These are phyloP conservation scores for Morone saxatilis DNA, from an alignment of 2,113 vertebrate genomes.

Conservation along the genomic window DNA sequence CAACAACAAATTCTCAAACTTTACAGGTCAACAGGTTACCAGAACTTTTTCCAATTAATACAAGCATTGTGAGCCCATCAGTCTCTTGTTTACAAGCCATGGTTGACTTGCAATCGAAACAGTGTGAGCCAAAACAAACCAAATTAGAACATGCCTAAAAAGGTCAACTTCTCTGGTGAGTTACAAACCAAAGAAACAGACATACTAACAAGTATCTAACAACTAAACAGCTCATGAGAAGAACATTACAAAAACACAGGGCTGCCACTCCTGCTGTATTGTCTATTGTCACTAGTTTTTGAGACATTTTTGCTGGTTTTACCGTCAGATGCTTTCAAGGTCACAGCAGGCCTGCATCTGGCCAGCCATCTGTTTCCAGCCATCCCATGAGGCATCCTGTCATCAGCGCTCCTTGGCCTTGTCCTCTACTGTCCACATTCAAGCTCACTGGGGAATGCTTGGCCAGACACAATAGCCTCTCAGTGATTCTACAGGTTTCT, in stretches of 20 bases:
- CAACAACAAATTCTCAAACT: neutral
- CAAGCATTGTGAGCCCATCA: neutral
- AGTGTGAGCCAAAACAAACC: slow-evolving; percentile 8
- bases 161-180: slow-evolving; percentile 2
- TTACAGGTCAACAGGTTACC: neutral
- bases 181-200: neutral
- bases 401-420: slow-evolving; percentile 63
- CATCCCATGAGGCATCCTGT: slow-evolving; percentile 70
- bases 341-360: slow-evolving; percentile 79
- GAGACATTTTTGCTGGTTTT: slow-evolving; percentile 51
- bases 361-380: slow-evolving; percentile 80
- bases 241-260: neutral
- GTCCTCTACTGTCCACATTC: slow-evolving; percentile 74
- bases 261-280: neutral
- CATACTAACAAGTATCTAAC: neutral
- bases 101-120: neutral
- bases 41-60: neutral
- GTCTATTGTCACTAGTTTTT: slow-evolving; percentile 21
- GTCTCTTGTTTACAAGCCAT: neutral
- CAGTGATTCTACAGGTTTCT: slow-evolving; percentile 15
- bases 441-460: slow-evolving; percentile 35
- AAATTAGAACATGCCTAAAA: slow-evolving; percentile 5
- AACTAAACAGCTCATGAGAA: neutral
- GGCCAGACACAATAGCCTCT: slow-evolving; percentile 26
- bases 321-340: slow-evolving; percentile 74